Evolutionary conservation across 1,140 invertebrate species (phyloP).

Genomic region (Bradysia coprophila): DNA sequence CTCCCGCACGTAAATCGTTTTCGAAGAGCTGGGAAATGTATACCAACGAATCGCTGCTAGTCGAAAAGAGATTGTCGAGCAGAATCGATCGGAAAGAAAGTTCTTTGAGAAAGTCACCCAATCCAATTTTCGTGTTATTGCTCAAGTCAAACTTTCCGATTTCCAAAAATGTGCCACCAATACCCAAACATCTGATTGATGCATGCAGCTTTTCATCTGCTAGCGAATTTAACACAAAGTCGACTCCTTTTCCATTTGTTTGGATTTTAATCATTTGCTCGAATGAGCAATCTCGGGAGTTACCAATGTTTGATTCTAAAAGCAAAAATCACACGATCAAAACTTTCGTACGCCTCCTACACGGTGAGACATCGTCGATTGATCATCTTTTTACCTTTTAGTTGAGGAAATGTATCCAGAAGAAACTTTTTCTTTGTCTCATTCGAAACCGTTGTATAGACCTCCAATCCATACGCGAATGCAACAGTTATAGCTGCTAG

Average conservation of each 20-base stretch:
- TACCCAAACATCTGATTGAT: constrained; percentile 56
- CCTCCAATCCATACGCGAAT: constrained; percentile 42
- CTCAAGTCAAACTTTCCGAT: constrained; percentile 59
- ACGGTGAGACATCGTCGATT: background rate
- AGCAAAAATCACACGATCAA: constrained; percentile 3
- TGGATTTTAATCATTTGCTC: constrained; percentile 34
- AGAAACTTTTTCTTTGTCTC: constrained; percentile 57
- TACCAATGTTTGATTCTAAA: constrained; percentile 34
- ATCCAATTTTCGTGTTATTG: constrained; percentile 41
- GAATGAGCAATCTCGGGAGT: constrained; percentile 39
- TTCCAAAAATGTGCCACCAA: constrained; percentile 49
- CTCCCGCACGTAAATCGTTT: constrained; percentile 42
- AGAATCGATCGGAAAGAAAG: constrained; percentile 76
- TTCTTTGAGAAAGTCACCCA: constrained; percentile 63
- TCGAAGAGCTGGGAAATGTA: constrained; percentile 7
- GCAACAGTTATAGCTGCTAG: constrained; percentile 69
- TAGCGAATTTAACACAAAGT: constrained; percentile 46
- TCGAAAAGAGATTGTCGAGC: constrained; percentile 45
- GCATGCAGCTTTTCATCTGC: constrained; percentile 46
- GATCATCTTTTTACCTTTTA: constrained; percentile 25
- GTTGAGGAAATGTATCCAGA: constrained; percentile 47
- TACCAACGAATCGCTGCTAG: constrained; percentile 25
- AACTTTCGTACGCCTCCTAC: background rate
- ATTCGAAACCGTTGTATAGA: constrained; percentile 59
- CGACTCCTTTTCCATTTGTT: constrained; percentile 41